These are phyloP conservation scores for Chymomyza fuscimana DNA, from an alignment of 2,888 invertebrate genomes.

Conservation along the genomic window DNA sequence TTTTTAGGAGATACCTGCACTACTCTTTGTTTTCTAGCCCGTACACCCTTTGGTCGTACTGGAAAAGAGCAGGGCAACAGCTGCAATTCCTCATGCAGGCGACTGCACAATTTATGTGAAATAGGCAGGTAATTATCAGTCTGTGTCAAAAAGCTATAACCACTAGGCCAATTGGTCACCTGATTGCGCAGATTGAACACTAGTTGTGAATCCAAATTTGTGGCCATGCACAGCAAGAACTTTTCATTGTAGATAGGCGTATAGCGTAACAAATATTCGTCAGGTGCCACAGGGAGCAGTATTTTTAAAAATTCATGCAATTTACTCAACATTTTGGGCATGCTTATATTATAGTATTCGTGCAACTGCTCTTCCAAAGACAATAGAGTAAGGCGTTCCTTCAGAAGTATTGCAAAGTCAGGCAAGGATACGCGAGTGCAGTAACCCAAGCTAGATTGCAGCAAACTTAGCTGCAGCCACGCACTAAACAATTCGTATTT, in stretches of 20 bases:
- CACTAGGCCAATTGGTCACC: slow-evolving; percentile 47
- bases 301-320: slow-evolving; percentile 67
- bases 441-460: slow-evolving; percentile 37
- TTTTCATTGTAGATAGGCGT: slow-evolving; percentile 66
- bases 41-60: slow-evolving; percentile 13
- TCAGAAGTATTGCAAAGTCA: slow-evolving; percentile 55
- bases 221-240: slow-evolving; percentile 65
- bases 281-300: slow-evolving; percentile 51
- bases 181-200: slow-evolving; percentile 59
- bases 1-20: neutral
- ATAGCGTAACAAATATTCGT: slow-evolving; percentile 69
- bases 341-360: slow-evolving; percentile 51
- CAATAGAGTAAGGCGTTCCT: slow-evolving; percentile 52
- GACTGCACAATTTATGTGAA: slow-evolving; percentile 56
- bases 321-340: slow-evolving; percentile 58
- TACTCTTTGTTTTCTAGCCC: neutral
- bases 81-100: slow-evolving; percentile 59
- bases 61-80: slow-evolving; percentile 70
- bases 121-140: slow-evolving; percentile 59
- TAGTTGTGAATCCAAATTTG: slow-evolving; percentile 39
- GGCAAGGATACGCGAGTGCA: slow-evolving; percentile 62
- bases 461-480: slow-evolving; percentile 70
- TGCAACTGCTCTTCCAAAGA: slow-evolving; percentile 60
- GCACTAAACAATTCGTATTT: slow-evolving; percentile 70
- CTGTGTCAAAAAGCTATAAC: slow-evolving; percentile 63